A percentile compares a stretch with the other conserved stretches of the same genome.
These are phyloP conservation scores for Chaetodon trifasciatus DNA, from an alignment of 2,797 vertebrate genomes.

Conservation along the genomic window DNA sequence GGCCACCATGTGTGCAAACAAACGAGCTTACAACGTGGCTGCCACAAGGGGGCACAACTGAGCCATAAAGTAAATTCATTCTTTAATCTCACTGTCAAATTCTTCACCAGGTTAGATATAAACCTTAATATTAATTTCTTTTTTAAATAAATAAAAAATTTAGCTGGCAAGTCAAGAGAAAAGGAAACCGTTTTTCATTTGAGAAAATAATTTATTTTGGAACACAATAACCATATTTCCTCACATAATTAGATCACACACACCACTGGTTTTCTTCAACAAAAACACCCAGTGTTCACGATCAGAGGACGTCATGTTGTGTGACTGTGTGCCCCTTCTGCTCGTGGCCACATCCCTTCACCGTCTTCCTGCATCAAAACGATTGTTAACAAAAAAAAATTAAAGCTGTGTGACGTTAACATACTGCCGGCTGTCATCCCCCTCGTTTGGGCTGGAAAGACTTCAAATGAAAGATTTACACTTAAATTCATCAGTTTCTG, in stretches of 20 bases:
- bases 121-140: not conserved
- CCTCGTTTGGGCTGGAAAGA: conserved; percentile 6
- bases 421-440: conserved; percentile 16
- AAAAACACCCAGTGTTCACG: conserved; percentile 72
- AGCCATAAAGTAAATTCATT: not conserved
- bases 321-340: conserved; percentile 54
- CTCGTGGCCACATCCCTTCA: conserved; percentile 1
- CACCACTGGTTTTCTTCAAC: conserved; percentile 71
- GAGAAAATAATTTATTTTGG: conserved; percentile 90
- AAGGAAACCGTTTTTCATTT: conserved; percentile 67
- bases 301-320: conserved; percentile 63
- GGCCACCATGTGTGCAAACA: not conserved
- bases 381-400: conserved; percentile 57
- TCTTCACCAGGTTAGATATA: not conserved
- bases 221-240: conserved; percentile 83
- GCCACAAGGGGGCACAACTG: conserved; percentile 2
- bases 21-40: not conserved
- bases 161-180: not conserved
- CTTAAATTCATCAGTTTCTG: conserved; percentile 18
- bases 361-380: conserved; percentile 28
- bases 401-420: conserved; percentile 61
- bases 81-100: not conserved
- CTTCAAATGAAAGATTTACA: not conserved
- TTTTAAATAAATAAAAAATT: not conserved
- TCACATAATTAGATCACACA: conserved; percentile 80